phyloP scores from a whole-genome alignment of 2,113 vertebrate genomes.

The Zapus hudsonius region DNA sequence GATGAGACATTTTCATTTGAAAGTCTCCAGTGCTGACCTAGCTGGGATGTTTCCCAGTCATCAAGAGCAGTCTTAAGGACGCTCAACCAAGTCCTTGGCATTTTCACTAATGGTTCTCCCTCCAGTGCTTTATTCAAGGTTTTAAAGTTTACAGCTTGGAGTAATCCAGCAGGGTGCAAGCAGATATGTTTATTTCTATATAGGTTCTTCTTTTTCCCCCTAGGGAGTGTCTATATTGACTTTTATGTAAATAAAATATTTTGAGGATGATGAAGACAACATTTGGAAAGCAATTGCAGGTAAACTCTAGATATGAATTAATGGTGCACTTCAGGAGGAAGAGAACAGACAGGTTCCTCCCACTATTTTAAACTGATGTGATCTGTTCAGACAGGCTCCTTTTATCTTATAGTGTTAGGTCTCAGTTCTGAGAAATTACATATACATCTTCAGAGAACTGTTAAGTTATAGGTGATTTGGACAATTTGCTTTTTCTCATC shows the following conservation, averaged over 20 bases:
- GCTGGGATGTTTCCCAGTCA: background rate
- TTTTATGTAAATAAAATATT: conserved; percentile 56
- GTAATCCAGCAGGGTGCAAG: background rate
- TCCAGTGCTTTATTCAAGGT: background rate
- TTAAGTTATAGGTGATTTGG: too few relatives aligned
- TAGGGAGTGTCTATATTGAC: conserved; percentile 30
- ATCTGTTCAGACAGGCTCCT: conserved; percentile 20
- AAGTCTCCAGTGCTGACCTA: conserved; percentile 20
- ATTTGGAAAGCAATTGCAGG: conserved; percentile 50
- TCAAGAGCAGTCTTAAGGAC: background rate
- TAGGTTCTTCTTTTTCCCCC: background rate
- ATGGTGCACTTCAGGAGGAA: background rate
- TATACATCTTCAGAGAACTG: background rate
- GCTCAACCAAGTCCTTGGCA: background rate
- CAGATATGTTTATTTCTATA: background rate
- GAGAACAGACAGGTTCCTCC: background rate
- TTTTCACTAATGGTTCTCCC: conserved; percentile 7
- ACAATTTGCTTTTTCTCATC: too few relatives aligned
- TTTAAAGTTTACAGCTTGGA: conserved; percentile 14
- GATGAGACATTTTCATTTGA: conserved; percentile 32
- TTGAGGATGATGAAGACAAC: background rate
- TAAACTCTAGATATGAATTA: conserved; percentile 32
- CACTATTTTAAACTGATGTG: conserved; percentile 12
- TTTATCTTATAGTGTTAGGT: background rate
- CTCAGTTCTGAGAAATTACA: background rate